A percentile compares a stretch with the other conserved stretches of the same genome.
These are phyloP conservation scores for Eupithecia abbreviata DNA, from an alignment of 2,888 invertebrate genomes.

Conservation along the genomic window DNA sequence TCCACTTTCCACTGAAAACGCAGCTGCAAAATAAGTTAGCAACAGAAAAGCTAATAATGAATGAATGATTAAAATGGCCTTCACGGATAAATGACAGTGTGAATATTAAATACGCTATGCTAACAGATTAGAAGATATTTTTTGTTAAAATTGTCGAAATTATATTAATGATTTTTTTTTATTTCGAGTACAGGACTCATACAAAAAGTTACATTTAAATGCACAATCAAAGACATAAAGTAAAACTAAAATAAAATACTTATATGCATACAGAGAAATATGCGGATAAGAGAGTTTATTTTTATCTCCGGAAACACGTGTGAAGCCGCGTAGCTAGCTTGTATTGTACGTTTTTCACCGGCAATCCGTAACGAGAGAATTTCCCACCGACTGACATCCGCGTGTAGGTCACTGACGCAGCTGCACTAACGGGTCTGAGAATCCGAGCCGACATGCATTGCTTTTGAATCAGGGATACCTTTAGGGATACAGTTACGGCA, in stretches of 20 bases:
- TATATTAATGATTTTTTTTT: no score
- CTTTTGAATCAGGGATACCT: neutral
- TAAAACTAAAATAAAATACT: no score
- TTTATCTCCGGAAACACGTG: conserved; percentile 21
- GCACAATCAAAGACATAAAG: no score
- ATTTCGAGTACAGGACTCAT: no score
- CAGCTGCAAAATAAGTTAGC: neutral
- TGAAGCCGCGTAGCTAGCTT: neutral
- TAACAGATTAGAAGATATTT: no score
- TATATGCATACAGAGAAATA: no score
- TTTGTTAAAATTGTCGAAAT: no score
- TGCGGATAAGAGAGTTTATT: neutral
- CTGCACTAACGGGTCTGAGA: conserved; percentile 28
- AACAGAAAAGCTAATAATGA: no score
- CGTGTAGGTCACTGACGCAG: conserved; percentile 60
- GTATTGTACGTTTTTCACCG: conserved; percentile 45
- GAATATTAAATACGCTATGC: no score
- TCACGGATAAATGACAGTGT: no score
- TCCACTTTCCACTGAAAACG: neutral
- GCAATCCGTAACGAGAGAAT: conserved; percentile 49
- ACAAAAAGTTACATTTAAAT: no score
- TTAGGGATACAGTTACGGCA: neutral
- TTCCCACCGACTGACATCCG: conserved; percentile 58
- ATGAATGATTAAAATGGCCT: no score
- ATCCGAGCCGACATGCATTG: neutral